Conservation (phyloP, 2,797 vertebrate genomes). For the Potorous gilbertii region DNA sequence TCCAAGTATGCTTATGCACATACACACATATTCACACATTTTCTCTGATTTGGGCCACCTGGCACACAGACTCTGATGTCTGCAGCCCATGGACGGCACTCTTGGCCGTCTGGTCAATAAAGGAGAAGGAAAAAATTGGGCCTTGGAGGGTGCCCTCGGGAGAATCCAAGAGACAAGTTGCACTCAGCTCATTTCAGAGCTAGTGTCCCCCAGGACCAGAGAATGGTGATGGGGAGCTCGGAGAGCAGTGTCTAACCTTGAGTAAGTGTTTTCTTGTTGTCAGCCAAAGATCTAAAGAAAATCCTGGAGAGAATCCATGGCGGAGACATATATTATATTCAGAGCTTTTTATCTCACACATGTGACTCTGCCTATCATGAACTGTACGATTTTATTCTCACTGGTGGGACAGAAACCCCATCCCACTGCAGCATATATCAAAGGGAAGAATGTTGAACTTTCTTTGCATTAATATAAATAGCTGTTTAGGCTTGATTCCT, state of each 20-base stretch:
- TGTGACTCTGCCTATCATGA: constrained; percentile 88
- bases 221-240: constrained; percentile 82
- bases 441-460: constrained; percentile 87
- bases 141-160: not conserved
- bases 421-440: constrained; percentile 89
- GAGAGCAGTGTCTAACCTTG: constrained; percentile 84
- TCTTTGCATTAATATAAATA: constrained; percentile 93
- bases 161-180: not conserved
- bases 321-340: constrained; percentile 86
- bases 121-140: not conserved
- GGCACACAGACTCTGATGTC: not conserved
- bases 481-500: constrained; percentile 89
- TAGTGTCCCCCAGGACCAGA: constrained; percentile 75
- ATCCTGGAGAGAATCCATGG: constrained; percentile 85
- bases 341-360: constrained; percentile 88
- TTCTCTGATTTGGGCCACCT: not conserved
- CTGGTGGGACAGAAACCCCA: constrained; percentile 87
- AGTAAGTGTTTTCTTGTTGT: constrained; percentile 89
- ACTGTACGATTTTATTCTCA: constrained; percentile 87
- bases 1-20: not conserved
- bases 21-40: not conserved
- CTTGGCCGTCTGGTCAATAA: not conserved
- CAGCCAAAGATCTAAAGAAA: constrained; percentile 85
- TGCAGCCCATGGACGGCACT: not conserved
- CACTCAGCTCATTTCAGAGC: constrained; percentile 65